phyloP scores from a whole-genome alignment of 1,140 invertebrate species.

The Pseudomyrmex dendroicus region DNA sequence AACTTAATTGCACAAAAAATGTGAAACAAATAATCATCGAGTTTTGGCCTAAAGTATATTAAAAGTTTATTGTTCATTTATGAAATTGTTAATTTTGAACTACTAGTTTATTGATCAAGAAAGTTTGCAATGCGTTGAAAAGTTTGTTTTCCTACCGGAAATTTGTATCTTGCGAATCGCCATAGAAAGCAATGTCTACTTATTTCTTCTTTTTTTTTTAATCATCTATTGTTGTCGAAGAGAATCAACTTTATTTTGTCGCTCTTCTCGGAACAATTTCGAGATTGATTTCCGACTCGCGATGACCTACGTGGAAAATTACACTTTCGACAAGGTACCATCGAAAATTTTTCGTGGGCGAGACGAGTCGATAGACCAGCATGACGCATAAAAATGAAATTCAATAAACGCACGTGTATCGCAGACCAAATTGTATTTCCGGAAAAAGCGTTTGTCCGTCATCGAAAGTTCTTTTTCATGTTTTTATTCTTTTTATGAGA shows the following conservation, averaged over 20 bases:
- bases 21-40: background rate
- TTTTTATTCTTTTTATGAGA: constrained; percentile 11
- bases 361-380: background rate
- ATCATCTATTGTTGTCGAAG: background rate
- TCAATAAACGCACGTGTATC: constrained; percentile 30
- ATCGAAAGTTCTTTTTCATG: constrained; percentile 5
- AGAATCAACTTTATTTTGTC: background rate
- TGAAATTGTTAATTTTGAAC: constrained; percentile 6
- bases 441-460: background rate
- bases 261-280: background rate
- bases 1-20: constrained; percentile 10
- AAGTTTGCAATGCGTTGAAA: background rate
- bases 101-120: background rate
- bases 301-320: constrained; percentile 10
- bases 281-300: background rate
- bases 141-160: constrained; percentile 15
- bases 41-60: background rate
- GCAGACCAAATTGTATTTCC: constrained; percentile 33
- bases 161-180: background rate
- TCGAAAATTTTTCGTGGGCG: constrained; percentile 5
- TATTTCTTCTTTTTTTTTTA: background rate
- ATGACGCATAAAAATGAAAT: constrained; percentile 36
- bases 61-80: constrained; percentile 13
- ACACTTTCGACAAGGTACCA: constrained; percentile 5
- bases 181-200: constrained; percentile 6